Conservation (phyloP, 2,888 invertebrate genomes). For the Drosophila colorata region DNA sequence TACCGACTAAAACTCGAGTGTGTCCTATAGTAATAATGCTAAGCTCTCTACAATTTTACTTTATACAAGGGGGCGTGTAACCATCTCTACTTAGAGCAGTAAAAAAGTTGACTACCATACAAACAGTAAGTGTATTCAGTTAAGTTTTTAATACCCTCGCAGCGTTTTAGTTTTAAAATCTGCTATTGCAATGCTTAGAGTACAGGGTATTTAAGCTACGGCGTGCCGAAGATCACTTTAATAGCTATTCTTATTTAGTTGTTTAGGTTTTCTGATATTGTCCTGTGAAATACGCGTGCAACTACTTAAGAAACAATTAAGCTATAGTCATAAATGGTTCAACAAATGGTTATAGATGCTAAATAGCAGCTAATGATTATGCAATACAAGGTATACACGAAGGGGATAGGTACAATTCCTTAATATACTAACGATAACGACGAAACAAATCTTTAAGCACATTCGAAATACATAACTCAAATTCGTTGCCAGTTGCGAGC, state of each 20-base stretch:
- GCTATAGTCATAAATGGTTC: slow-evolving; percentile 44
- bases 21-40: slow-evolving; percentile 53
- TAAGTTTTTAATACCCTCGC: slow-evolving; percentile 24
- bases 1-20: slow-evolving; percentile 35
- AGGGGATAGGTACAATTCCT: slow-evolving; percentile 64
- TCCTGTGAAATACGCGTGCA: slow-evolving; percentile 71
- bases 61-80: slow-evolving; percentile 69
- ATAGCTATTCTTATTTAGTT: slow-evolving; percentile 5
- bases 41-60: slow-evolving; percentile 77
- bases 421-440: slow-evolving; percentile 42
- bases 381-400: slow-evolving; percentile 69
- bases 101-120: slow-evolving; percentile 65
- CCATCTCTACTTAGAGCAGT: slow-evolving; percentile 66
- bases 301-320: slow-evolving; percentile 65
- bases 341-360: slow-evolving; percentile 56
- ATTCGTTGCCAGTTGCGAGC: slow-evolving; percentile 39
- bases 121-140: slow-evolving; percentile 28
- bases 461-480: slow-evolving; percentile 13
- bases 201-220: slow-evolving; percentile 26
- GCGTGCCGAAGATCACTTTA: slow-evolving; percentile 41
- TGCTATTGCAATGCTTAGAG: slow-evolving; percentile 11
- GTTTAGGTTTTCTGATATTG: slow-evolving; percentile 58
- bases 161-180: slow-evolving; percentile 11
- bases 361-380: slow-evolving; percentile 56
- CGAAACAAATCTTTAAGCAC: slow-evolving; percentile 39